Evolutionary conservation across 2,797 vertebrate genomes (phyloP), one percentile per base, ranked within the genome.

Genomic region (Cottoperca gobio): DNA sequence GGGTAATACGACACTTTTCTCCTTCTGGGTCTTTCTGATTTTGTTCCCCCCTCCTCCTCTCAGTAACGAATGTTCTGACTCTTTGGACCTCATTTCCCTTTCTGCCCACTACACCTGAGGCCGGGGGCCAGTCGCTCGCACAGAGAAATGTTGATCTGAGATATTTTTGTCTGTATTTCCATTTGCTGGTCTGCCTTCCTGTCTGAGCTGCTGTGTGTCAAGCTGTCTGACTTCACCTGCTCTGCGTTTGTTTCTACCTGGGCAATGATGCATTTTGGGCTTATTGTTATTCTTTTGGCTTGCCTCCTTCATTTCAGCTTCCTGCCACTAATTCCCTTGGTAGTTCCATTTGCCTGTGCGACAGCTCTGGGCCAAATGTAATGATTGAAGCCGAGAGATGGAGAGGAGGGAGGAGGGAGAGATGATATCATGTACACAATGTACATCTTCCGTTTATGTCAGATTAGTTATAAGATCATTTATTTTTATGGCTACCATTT

Each of bases 341-440:
- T 69, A 82, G 62, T 74, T 86, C 73, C 67, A 83, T 86, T 86
- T 83, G 71, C 69, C 66, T 70, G 81, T 78, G 71, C 86, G 86
- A 89, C 76, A 86, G 86, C 66, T 46, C 64, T 21, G 62, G 86
- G 72, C 40, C 79, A 83, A 74, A 84, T 84, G 74, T 83, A 90
- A 90, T 84, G 81, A 79, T 69, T 68, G 60, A 59, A 65, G 48
- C 55, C 68, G 62, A 73, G 73, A 66, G 75, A 77, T 39, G 63
- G 72, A 64, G 59, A 54, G 16, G 35, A 73, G 55, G 26, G 46
- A 80, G 31, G 49, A 74, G 31, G 16, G 23, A 13, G 73, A 82
- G 83, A 84, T 84, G 76, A 63, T 70, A 76, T 69, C 57, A 31
- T 66, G 65, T 59, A 74, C 65, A 73, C 89, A 74, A 88, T 83